Conservation (phyloP, 1,140 invertebrate species). For the Drosophila lowei region DNA sequence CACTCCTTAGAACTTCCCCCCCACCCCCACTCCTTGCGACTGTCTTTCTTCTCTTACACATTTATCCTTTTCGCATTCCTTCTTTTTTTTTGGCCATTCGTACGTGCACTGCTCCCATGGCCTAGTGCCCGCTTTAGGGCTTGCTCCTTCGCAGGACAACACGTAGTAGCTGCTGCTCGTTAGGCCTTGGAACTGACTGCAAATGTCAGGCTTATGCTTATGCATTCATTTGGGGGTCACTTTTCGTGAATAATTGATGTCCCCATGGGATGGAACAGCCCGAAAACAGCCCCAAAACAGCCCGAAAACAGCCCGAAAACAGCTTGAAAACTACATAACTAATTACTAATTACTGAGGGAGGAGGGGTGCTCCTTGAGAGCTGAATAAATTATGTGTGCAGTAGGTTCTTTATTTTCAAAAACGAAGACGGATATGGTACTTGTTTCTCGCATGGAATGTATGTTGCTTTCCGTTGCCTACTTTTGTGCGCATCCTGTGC, state of each 20-base stretch:
- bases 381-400: background rate
- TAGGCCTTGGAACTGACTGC: constrained; percentile 27
- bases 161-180: constrained; percentile 25
- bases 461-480: constrained; percentile 26
- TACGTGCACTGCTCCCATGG: constrained; percentile 23
- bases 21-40: no score
- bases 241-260: constrained; percentile 47
- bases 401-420: background rate
- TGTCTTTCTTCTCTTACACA: no score
- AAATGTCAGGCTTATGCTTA: constrained; percentile 28
- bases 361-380: background rate
- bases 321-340: constrained; percentile 29
- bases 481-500: constrained; percentile 15
- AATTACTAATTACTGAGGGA: constrained; percentile 14
- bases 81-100: constrained; percentile 32
- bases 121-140: constrained; percentile 6
- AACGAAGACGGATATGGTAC: no score
- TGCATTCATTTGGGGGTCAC: constrained; percentile 45
- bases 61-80: no score
- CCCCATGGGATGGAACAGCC: constrained; percentile 6
- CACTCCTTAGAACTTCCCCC: no score
- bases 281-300: no score
- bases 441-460: no score
- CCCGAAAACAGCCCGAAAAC: background rate
- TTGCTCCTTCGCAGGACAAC: background rate